Evolutionary conservation across 2,113 vertebrate species (phyloP), one percentile per base, ranked within the genome.

Genomic region (Cavia aperea): DNA sequence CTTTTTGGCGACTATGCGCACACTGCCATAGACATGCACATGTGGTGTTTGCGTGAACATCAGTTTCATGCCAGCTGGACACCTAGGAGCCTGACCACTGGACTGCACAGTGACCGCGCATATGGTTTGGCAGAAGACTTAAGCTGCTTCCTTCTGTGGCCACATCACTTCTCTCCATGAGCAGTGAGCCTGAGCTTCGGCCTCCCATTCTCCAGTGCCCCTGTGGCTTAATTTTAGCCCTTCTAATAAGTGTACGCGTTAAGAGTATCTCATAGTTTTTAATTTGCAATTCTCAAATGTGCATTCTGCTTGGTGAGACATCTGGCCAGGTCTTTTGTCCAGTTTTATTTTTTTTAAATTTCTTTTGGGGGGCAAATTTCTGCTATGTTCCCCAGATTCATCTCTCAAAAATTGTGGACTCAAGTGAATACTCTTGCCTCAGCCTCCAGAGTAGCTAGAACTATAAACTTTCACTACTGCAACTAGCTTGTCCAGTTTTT

Each of bases 181-280:
- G 70, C 0, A 43, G 6, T 0, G 49, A 21, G 0, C 0, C 4
- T 2, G 31, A 0, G 13, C 63, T 51, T 60, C 8, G 4, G 15
- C 26, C 12, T 39, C 11, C 1, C 7, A 8, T 1, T 23, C 16
- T 54, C 1, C 12, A 39, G 63, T 6, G 14, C 7, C 1, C 10
- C 36, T 15, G 23, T 23, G 9, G 31, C 29, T 33, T 3, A 39
- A 29, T 6, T 58, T 24, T 7, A 78, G 85, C 33, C 13, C 7
- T 31, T 31, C 33, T 7, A 5, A 13, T 13, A 8, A 24, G 12
- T 13, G 19, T 26, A 14, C 2, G 43, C 24, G 9, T 43, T 26
- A 46, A 46, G 23, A 23, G 33, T 2, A 21, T 23, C 81, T 81
- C 14, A 7, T 3, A 1, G 19, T 56, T 81, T 51, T 16, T 12